Evolutionary conservation across 2,113 vertebrate genomes (phyloP).

Genomic region (Climacteris rufus): DNA sequence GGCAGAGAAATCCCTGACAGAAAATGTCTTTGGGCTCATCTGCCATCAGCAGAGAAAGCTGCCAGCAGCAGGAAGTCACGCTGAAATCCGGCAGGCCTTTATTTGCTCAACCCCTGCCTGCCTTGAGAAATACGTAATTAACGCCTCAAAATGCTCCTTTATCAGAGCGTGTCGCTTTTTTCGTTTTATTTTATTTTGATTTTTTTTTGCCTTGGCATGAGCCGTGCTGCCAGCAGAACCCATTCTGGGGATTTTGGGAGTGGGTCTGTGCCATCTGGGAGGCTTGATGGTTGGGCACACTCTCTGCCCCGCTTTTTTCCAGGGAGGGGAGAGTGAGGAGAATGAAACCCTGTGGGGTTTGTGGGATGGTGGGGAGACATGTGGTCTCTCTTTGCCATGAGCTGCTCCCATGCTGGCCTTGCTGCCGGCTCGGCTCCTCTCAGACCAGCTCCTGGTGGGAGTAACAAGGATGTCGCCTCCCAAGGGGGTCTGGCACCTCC

Average conservation of each 20-base stretch:
- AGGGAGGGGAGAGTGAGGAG: not conserved
- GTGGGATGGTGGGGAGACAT: not conserved
- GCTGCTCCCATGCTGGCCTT: not conserved
- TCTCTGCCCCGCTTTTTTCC: not conserved
- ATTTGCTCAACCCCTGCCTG: constrained; percentile 62
- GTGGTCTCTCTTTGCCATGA: not conserved
- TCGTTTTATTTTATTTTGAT: not conserved
- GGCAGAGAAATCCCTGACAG: not conserved
- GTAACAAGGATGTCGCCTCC: not conserved
- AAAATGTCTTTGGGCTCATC: constrained; percentile 36
- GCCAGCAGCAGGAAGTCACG: constrained; percentile 59
- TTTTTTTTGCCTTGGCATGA: not conserved
- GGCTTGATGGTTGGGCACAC: not conserved
- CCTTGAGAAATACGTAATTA: constrained; percentile 42
- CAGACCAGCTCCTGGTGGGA: rapidly evolving
- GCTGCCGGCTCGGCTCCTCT: not conserved
- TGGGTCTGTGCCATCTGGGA: rapidly evolving
- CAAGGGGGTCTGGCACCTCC: rapidly evolving
- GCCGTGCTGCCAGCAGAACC: not conserved
- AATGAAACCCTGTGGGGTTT: not conserved
- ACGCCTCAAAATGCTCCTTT: not conserved
- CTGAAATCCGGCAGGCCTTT: constrained; percentile 56
- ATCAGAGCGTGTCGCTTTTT: not conserved
- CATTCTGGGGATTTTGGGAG: rapidly evolving
- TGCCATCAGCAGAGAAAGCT: constrained; percentile 31